phyloP scores from a whole-genome alignment of 2,888 invertebrate genomes.

The Drosophila mimetica region DNA sequence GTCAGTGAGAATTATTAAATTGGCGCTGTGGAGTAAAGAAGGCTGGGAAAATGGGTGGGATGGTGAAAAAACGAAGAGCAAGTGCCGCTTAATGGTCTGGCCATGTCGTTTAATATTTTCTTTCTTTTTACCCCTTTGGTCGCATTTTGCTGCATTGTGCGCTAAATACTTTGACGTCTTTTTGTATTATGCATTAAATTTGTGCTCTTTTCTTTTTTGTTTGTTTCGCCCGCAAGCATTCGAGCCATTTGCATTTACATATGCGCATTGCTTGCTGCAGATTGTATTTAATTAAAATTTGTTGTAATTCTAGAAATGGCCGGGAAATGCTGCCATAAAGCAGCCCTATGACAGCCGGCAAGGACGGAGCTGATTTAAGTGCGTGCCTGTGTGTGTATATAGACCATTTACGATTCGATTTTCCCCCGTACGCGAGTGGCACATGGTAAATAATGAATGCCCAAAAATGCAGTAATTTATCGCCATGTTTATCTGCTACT shows the following conservation, averaged over 20 bases:
- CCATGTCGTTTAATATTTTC: constrained; percentile 43
- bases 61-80: constrained; percentile 5
- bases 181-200: constrained; percentile 26
- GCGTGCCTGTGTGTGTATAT: constrained; percentile 18
- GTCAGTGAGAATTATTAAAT: constrained; percentile 54
- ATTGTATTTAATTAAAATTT: constrained; percentile 73
- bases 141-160: constrained; percentile 44
- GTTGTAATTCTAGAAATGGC: constrained; percentile 60
- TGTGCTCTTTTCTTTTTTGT: constrained; percentile 14
- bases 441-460: constrained; percentile 64
- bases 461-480: constrained; percentile 75
- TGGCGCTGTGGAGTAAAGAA: constrained; percentile 13
- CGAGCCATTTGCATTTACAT: constrained; percentile 62
- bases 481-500: constrained; percentile 70
- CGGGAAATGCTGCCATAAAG: constrained; percentile 50
- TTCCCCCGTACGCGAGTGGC: background rate
- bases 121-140: constrained; percentile 32
- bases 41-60: background rate
- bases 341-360: constrained; percentile 25
- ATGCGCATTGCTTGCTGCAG: constrained; percentile 66
- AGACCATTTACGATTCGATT: constrained; percentile 27
- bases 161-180: constrained; percentile 50
- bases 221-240: constrained; percentile 42
- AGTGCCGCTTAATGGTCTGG: constrained; percentile 47
- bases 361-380: constrained; percentile 36